These are phyloP conservation scores for Euura saliciscinereae DNA, from an alignment of 1,140 invertebrate genomes.

Conservation along the genomic window DNA sequence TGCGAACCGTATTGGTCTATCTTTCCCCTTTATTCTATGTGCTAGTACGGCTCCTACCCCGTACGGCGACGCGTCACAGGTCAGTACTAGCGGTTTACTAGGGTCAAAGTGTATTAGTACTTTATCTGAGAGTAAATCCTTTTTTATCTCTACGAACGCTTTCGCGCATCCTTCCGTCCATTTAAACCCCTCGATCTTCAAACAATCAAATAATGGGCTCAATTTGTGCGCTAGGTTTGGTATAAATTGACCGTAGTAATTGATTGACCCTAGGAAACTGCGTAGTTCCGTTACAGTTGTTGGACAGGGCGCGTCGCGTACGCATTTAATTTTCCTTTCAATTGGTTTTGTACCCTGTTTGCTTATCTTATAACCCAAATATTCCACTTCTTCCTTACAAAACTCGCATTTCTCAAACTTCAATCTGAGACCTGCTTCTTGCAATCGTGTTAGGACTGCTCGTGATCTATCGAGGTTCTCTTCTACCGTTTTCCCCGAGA, in stretches of 20 bases:
- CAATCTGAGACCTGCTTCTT: conserved; percentile 25
- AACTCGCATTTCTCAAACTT: conserved; percentile 36
- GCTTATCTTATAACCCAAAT: conserved; percentile 36
- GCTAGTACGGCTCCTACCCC: conserved; percentile 18
- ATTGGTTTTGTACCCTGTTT: conserved; percentile 32
- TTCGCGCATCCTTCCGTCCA: conserved; percentile 33
- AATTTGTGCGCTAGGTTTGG: conserved; percentile 24
- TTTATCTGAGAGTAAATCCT: conserved; percentile 18
- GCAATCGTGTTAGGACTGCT: conserved; percentile 28
- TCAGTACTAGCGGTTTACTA: conserved; percentile 31
- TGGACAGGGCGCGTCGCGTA: conserved; percentile 10
- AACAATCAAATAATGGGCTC: conserved; percentile 35
- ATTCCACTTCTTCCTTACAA: conserved; percentile 34
- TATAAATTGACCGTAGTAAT: conserved; percentile 46
- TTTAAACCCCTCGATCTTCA: conserved; percentile 31
- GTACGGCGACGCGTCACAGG: conserved; percentile 22
- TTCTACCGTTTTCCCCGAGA: conserved; percentile 29
- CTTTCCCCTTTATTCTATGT: conserved; percentile 31
- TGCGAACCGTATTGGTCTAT: conserved; percentile 54
- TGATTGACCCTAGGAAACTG: conserved; percentile 35
- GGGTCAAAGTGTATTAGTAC: conserved; percentile 51
- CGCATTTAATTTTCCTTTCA: conserved; percentile 7
- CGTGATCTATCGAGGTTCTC: conserved; percentile 29
- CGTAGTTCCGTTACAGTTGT: conserved; percentile 29
- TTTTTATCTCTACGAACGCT: conserved; percentile 38